Conservation (phyloP, 37 sponge, comb jelly and placozoan genomes). For the Haliclona indistincta region DNA sequence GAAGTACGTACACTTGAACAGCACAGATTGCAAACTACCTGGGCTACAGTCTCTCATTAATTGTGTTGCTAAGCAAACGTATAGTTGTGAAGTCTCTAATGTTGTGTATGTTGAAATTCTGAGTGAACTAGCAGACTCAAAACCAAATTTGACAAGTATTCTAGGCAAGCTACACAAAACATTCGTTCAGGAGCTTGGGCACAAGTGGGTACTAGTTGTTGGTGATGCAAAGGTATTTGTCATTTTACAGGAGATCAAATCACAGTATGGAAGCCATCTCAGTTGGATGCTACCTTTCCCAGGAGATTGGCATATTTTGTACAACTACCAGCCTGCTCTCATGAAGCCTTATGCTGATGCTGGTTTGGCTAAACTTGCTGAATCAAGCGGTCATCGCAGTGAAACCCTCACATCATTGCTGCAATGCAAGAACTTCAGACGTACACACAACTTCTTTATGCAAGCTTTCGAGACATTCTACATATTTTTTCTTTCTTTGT, state of each 20-base stretch:
- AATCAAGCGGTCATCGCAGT: not conserved
- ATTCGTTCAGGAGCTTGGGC: not conserved
- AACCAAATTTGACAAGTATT: not conserved
- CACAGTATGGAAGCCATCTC: not conserved
- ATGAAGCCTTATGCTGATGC: slow-evolving; percentile 14
- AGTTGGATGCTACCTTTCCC: not conserved
- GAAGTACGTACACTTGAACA: not conserved
- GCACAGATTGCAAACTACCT: not conserved
- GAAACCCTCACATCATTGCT: not conserved
- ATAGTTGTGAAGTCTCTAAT: not conserved
- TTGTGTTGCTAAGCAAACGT: not conserved
- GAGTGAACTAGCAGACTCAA: not conserved
- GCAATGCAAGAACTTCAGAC: not conserved
- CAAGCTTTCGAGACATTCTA: not conserved
- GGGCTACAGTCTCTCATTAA: not conserved
- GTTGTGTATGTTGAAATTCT: not conserved
- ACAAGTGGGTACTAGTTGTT: not conserved
- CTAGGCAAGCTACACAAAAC: not conserved
- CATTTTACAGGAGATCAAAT: not conserved
- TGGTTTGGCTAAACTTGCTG: not conserved
- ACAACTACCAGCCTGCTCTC: slow-evolving; percentile 2
- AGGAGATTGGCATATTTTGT: not conserved
- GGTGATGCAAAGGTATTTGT: not conserved
- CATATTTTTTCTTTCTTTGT: not conserved
- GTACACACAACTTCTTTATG: not conserved